phyloP scores from a whole-genome alignment of 92 coral and sea anemone species.

The Phenganax marumi region DNA sequence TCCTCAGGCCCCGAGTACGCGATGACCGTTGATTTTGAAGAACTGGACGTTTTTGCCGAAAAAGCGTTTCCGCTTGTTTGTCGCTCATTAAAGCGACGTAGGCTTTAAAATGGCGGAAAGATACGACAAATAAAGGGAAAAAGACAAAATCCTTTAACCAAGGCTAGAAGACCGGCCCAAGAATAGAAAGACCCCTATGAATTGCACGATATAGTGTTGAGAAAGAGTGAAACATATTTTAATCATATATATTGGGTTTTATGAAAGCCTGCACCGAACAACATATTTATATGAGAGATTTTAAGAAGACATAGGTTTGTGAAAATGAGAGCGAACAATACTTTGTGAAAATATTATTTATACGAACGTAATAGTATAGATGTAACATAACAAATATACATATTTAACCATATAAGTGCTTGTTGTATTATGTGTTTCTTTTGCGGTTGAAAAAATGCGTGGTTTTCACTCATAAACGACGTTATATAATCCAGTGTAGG shows the following conservation, averaged over 20 bases:
- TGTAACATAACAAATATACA: slow-evolving; percentile 9
- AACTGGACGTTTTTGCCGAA: slow-evolving; percentile 27
- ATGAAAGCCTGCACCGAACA: neutral
- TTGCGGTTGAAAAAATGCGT: neutral
- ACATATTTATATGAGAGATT: neutral
- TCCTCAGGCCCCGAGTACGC: slow-evolving; percentile 8
- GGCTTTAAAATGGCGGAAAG: neutral
- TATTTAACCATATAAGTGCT: neutral
- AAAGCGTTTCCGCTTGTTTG: slow-evolving; percentile 34
- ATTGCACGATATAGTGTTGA: neutral
- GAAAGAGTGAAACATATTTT: neutral
- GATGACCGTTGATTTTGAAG: slow-evolving; percentile 22
- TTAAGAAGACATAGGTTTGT: neutral
- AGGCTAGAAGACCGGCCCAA: neutral
- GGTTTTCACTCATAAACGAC: too few species aligned
- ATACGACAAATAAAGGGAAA: neutral
- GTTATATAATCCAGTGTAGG: too few species aligned
- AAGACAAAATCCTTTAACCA: neutral
- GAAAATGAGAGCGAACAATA: neutral
- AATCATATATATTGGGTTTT: neutral
- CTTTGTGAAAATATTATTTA: slow-evolving; percentile 3
- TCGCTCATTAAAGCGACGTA: neutral
- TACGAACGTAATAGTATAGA: neutral
- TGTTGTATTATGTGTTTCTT: neutral
- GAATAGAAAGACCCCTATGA: neutral